Evolutionary conservation across 2,888 invertebrate species (phyloP).

Genomic region (Eurois occulta): DNA sequence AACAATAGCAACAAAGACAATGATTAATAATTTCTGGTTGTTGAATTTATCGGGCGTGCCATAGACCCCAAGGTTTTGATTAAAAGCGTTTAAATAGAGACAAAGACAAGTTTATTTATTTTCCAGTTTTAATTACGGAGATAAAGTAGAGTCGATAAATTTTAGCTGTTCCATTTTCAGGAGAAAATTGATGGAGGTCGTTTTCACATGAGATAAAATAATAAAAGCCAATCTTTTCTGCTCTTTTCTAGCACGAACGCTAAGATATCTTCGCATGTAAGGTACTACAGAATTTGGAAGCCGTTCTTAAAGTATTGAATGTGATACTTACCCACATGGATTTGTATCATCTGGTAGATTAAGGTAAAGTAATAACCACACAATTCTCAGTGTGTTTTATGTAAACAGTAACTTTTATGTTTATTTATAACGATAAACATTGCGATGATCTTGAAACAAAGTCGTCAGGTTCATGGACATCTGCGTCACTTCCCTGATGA

Average conservation of each 20-base stretch:
- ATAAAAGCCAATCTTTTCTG: neutral
- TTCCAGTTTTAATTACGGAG: slow-evolving; percentile 14
- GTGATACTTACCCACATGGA: neutral
- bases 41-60: slow-evolving; percentile 53
- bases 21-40: slow-evolving; percentile 62
- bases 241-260: slow-evolving; percentile 10
- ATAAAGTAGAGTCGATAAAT: neutral
- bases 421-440: slow-evolving; percentile 36
- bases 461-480: slow-evolving; percentile 59
- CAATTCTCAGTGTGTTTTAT: neutral
- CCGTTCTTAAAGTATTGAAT: neutral
- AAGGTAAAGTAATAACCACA: neutral
- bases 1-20: slow-evolving; percentile 66
- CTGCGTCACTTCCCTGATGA: slow-evolving; percentile 53
- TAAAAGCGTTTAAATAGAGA: slow-evolving; percentile 26
- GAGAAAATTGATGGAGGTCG: neutral
- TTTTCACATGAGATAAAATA: neutral
- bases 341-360: neutral
- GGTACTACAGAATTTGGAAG: neutral
- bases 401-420: slow-evolving; percentile 2
- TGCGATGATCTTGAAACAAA: slow-evolving; percentile 57
- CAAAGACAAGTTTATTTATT: slow-evolving; percentile 10
- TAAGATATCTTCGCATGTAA: neutral
- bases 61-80: slow-evolving; percentile 44
- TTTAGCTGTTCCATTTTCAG: neutral